Conservation (phyloP, 1,140 invertebrate species). For the Pemphigus obesinymphae region DNA sequence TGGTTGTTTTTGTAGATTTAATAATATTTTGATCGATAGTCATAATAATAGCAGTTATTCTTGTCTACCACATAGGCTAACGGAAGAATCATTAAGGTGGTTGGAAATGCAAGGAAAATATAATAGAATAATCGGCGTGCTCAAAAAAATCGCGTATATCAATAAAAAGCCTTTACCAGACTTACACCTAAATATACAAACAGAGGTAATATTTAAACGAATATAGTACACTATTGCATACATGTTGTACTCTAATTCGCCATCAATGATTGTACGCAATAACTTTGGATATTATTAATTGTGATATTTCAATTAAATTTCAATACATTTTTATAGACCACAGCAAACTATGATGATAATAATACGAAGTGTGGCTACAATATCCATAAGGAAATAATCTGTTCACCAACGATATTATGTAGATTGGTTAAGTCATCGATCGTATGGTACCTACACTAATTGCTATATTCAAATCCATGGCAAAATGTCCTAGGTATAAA, state of each 20-base stretch:
- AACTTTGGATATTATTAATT: background rate
- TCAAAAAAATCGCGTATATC: conserved; percentile 55
- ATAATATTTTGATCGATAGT: background rate
- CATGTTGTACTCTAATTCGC: background rate
- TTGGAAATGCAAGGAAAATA: conserved; percentile 55
- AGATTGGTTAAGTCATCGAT: background rate
- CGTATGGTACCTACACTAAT: too few relatives aligned
- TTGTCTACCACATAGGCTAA: conserved; percentile 51
- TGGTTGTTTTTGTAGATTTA: background rate
- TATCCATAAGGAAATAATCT: background rate
- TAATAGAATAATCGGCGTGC: conserved; percentile 55
- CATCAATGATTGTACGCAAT: background rate
- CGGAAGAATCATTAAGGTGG: conserved; percentile 63
- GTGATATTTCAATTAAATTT: background rate
- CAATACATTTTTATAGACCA: background rate
- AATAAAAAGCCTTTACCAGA: conserved; percentile 55
- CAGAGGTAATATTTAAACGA: background rate
- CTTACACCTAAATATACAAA: background rate
- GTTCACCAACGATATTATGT: background rate
- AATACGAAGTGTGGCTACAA: background rate
- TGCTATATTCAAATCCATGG: too few relatives aligned
- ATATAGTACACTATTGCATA: background rate
- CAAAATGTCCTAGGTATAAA: too few relatives aligned
- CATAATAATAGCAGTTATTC: background rate
- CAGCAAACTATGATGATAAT: background rate